A percentile compares a stretch with the other conserved stretches of the same genome.
phyloP scores from a whole-genome alignment of 2,797 vertebrate genomes.

The Eospalax fontanierii region DNA sequence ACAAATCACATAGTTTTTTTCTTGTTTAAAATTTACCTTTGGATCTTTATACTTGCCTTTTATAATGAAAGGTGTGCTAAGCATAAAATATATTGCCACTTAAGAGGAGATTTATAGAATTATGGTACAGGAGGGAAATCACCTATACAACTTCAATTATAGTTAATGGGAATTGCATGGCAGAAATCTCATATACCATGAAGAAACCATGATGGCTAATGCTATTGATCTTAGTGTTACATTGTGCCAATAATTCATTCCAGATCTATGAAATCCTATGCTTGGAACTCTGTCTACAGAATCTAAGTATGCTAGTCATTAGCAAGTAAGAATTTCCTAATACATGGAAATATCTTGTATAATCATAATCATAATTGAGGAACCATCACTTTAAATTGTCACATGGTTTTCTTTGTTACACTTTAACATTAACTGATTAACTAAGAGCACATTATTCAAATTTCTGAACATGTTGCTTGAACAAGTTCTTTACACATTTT shows the following conservation, averaged over 20 bases:
- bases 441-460: conserved; percentile 35
- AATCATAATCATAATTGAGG: neutral
- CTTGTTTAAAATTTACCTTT: conserved; percentile 62
- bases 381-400: neutral
- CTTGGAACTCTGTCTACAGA: conserved; percentile 60
- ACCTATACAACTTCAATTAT: conserved; percentile 57
- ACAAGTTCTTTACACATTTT: neutral
- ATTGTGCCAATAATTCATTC: conserved; percentile 55
- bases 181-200: neutral
- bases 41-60: conserved; percentile 30
- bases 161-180: conserved; percentile 46
- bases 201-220: conserved; percentile 38
- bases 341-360: neutral
- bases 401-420: conserved; percentile 33
- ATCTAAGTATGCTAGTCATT: conserved; percentile 47
- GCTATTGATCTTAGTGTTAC: neutral
- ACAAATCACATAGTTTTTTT: neutral
- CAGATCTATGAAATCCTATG: conserved; percentile 55
- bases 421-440: conserved; percentile 24
- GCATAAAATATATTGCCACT: conserved; percentile 65
- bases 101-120: conserved; percentile 60
- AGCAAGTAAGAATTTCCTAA: conserved; percentile 23
- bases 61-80: conserved; percentile 60
- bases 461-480: conserved; percentile 3
- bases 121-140: conserved; percentile 61